phyloP scores from a whole-genome alignment of 2,113 vertebrate genomes.

The Prunella himalayana region DNA sequence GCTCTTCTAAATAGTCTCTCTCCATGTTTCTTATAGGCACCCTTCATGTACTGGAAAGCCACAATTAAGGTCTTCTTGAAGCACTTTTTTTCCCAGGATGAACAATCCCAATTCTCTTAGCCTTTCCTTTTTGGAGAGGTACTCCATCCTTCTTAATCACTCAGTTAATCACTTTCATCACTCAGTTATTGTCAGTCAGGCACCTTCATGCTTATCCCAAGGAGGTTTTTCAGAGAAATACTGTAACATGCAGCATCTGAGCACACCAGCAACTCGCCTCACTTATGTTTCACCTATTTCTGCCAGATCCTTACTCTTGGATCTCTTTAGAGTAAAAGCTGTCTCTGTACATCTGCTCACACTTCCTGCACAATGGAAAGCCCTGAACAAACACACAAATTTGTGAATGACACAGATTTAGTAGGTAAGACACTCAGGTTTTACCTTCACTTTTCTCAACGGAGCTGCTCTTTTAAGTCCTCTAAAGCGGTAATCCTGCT shows the following conservation, averaged over 20 bases:
- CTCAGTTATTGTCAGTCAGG: not conserved
- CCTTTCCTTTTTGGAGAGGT: not conserved
- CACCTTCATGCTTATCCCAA: not conserved
- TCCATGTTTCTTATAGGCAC: not conserved
- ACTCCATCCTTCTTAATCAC: not conserved
- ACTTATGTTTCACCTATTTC: not conserved
- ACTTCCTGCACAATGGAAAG: not conserved
- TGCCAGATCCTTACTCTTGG: not conserved
- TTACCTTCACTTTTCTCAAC: not conserved
- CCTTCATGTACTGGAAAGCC: not conserved
- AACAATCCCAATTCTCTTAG: not conserved
- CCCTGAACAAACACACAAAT: not conserved
- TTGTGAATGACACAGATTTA: not conserved
- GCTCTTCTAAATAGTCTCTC: not conserved
- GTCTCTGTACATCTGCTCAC: not conserved
- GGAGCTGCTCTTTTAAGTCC: not conserved
- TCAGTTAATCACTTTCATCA: not conserved
- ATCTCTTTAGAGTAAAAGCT: not conserved
- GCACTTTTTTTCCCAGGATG: not conserved
- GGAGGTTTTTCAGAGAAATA: not conserved
- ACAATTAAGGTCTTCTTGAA: not conserved
- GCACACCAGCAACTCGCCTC: not conserved
- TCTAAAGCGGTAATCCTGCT: not conserved
- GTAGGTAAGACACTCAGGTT: not conserved
- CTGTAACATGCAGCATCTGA: not conserved